Conservation (phyloP, 2,888 invertebrate species). For the Colletes collaris region DNA sequence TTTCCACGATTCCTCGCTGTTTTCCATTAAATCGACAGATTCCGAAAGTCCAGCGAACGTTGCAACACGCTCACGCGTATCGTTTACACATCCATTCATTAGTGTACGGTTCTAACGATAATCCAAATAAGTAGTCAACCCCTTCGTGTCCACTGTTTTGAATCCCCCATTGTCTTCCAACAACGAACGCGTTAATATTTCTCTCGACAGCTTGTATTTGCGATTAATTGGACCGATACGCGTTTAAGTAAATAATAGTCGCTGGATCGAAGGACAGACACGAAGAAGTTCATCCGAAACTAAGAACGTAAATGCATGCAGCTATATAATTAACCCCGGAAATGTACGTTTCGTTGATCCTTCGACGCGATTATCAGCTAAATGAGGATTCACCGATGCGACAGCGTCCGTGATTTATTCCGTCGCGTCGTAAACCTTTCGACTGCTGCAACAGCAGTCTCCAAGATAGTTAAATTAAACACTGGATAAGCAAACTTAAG, state of each 20-base stretch:
- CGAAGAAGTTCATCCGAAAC: not conserved
- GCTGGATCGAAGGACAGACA: too few species aligned
- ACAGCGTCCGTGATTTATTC: not conserved
- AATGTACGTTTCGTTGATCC: conserved; percentile 34
- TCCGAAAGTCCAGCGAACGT: not conserved
- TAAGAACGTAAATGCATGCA: conserved; percentile 1
- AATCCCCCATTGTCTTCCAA: too few species aligned
- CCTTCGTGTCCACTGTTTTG: too few species aligned
- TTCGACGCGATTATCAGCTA: not conserved
- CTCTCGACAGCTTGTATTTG: too few species aligned
- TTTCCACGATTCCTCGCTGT: conserved; percentile 32
- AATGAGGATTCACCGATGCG: conserved; percentile 4
- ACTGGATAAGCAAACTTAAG: too few species aligned
- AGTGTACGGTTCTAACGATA: conserved; percentile 4
- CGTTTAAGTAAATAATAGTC: too few species aligned
- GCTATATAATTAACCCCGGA: not conserved
- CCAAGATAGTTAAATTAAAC: too few species aligned
- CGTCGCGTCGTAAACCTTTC: not conserved
- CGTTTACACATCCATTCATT: not conserved
- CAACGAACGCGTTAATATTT: too few species aligned
- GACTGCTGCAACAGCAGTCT: too few species aligned
- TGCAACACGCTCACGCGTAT: not conserved
- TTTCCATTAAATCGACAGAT: not conserved
- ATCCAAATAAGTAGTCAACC: conserved; percentile 20
- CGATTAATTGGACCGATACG: too few species aligned